These are phyloP conservation scores for Theristus sp. DNA, from an alignment of 2,888 invertebrate species.

Conservation along the genomic window DNA sequence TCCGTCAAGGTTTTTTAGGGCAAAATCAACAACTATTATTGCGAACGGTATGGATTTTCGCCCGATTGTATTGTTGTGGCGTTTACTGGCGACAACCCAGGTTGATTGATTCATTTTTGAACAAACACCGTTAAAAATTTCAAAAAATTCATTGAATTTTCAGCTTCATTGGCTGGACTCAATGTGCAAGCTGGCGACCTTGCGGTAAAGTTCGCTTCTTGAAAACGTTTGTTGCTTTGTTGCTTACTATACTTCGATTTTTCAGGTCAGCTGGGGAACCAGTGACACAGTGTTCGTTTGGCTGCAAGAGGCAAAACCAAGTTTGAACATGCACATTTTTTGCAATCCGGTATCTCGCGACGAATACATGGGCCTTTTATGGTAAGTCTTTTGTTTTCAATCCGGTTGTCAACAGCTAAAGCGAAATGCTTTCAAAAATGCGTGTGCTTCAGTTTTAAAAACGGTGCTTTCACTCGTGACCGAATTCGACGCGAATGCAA, in stretches of 20 bases:
- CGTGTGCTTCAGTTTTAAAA: slow-evolving; percentile 49
- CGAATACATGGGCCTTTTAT: slow-evolving; percentile 69
- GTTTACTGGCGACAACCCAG: slow-evolving; percentile 88
- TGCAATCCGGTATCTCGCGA: slow-evolving; percentile 59
- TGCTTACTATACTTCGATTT: background rate
- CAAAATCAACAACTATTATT: slow-evolving; percentile 54
- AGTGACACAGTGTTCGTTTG: slow-evolving; percentile 72
- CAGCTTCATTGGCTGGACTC: slow-evolving; percentile 46
- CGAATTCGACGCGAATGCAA: slow-evolving; percentile 53
- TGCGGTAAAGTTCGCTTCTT: slow-evolving; percentile 53
- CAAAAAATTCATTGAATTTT: background rate
- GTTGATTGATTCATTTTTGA: slow-evolving; percentile 36
- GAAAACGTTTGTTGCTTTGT: too few species aligned
- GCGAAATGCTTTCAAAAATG: slow-evolving; percentile 34
- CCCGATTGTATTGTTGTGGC: slow-evolving; percentile 59
- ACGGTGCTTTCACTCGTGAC: slow-evolving; percentile 78
- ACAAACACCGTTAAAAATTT: background rate
- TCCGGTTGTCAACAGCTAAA: background rate
- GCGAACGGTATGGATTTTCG: slow-evolving; percentile 64
- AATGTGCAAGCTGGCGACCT: slow-evolving; percentile 58
- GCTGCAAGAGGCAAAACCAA: slow-evolving; percentile 45
- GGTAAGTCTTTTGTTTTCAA: slow-evolving; percentile 38
- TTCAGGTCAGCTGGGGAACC: slow-evolving; percentile 46
- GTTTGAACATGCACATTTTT: slow-evolving; percentile 60
- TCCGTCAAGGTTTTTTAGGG: slow-evolving; percentile 44